These are phyloP conservation scores for Lepidotrigona ventralis DNA, from an alignment of 1,140 invertebrate species.

Conservation along the genomic window DNA sequence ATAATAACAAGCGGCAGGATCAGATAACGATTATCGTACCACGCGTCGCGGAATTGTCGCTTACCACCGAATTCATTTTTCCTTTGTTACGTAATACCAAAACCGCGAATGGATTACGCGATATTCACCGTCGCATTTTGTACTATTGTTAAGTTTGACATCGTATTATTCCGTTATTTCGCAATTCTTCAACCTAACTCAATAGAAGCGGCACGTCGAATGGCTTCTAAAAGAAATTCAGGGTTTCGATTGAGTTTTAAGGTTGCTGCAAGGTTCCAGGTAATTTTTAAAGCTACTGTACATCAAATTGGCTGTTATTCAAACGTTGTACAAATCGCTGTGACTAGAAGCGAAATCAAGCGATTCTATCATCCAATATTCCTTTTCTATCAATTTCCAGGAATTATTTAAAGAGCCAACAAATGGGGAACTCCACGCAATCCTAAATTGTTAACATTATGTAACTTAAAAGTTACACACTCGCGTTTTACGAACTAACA, in stretches of 20 bases:
- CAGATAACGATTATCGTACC: conserved; percentile 11
- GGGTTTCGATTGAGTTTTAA: neutral
- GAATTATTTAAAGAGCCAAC: too few species aligned
- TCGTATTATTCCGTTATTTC: too few species aligned
- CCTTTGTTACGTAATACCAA: neutral
- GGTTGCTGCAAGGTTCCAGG: neutral
- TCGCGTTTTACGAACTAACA: too few species aligned
- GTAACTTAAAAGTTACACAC: too few species aligned
- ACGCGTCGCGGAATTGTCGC: neutral
- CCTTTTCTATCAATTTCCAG: too few species aligned
- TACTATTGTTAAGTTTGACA: too few species aligned
- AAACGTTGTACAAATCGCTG: neutral
- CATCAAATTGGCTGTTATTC: neutral
- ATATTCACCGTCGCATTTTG: neutral
- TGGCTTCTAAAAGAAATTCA: neutral
- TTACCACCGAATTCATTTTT: neutral
- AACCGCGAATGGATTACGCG: neutral
- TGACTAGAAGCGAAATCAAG: too few species aligned
- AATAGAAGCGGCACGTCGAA: neutral
- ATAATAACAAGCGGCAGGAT: neutral
- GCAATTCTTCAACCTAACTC: too few species aligned
- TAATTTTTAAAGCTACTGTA: neutral
- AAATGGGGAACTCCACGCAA: too few species aligned
- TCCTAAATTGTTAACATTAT: too few species aligned
- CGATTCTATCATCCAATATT: too few species aligned